A percentile compares a stretch with the other conserved stretches of the same genome.
Evolutionary conservation across 2,888 invertebrate species (phyloP).

Genomic region (Tortrix viridana): DNA sequence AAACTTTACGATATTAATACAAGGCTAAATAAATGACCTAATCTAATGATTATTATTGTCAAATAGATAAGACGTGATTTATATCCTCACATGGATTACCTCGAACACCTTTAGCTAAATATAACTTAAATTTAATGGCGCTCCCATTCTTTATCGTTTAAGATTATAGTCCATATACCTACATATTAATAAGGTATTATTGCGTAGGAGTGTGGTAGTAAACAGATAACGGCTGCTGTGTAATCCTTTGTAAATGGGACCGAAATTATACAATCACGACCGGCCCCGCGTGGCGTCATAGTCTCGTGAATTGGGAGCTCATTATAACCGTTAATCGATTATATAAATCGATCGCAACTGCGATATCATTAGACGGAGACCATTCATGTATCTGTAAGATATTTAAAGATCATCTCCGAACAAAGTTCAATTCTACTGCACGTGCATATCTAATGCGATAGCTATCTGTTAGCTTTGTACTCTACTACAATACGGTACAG

Average conservation of each 20-base stretch:
- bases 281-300: slow-evolving; percentile 10
- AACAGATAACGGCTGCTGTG: slow-evolving; percentile 26
- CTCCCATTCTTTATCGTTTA: slow-evolving; percentile 24
- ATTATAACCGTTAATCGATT: slow-evolving; percentile 20
- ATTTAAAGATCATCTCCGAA: slow-evolving; percentile 7
- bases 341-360: slow-evolving; percentile 16
- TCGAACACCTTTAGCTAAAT: slow-evolving; percentile 13
- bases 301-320: slow-evolving; percentile 24
- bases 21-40: neutral
- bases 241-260: slow-evolving; percentile 21
- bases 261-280: slow-evolving; percentile 30
- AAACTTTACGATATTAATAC: neutral
- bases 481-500: no score
- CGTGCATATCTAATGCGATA: neutral
- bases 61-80: no score
- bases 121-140: slow-evolving; percentile 30
- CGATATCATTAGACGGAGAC: slow-evolving; percentile 25
- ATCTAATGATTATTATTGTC: neutral
- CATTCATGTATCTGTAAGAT: neutral
- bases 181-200: slow-evolving; percentile 19
- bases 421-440: slow-evolving; percentile 10
- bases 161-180: slow-evolving; percentile 26
- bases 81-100: neutral
- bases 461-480: neutral
- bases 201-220: slow-evolving; percentile 25